These are phyloP conservation scores for Trachops cirrhosus DNA, from an alignment of 2,797 vertebrate genomes.

Conservation along the genomic window DNA sequence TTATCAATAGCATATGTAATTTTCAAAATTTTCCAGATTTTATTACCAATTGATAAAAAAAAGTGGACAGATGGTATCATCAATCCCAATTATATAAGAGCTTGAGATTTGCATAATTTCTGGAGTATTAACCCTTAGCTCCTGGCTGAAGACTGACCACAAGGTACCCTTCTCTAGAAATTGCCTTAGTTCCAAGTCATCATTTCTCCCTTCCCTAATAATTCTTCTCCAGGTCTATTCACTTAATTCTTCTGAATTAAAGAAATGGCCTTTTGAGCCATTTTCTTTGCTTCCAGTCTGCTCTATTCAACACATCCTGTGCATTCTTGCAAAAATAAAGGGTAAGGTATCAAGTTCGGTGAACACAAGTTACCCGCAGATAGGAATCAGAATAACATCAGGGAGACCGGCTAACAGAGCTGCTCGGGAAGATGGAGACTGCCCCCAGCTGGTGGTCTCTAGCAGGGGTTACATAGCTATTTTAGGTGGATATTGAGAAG, in stretches of 20 bases:
- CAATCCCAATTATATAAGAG: constrained; percentile 41
- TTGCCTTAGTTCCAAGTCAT: neutral
- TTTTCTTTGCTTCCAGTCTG: constrained; percentile 6
- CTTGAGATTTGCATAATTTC: constrained; percentile 13
- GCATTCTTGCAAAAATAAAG: constrained; percentile 21
- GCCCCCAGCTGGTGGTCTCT: neutral
- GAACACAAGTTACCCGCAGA: neutral
- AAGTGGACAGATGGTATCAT: constrained; percentile 36
- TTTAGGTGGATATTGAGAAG: neutral
- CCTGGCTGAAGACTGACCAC: neutral
- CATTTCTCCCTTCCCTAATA: neutral
- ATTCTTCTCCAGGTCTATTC: neutral
- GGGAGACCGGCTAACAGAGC: neutral
- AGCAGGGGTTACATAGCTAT: neutral
- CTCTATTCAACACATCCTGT: neutral
- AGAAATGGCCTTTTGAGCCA: neutral
- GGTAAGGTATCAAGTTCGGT: neutral
- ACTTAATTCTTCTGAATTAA: neutral
- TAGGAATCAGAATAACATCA: neutral
- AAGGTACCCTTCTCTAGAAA: neutral
- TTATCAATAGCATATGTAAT: constrained; percentile 36
- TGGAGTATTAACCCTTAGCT: constrained; percentile 2
- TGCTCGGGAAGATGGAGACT: neutral
- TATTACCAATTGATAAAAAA: constrained; percentile 45
- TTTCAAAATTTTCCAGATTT: constrained; percentile 50